Percentiles rank a stretch among this genome's conserved stretches.
Conservation (phyloP, 2,113 vertebrate genomes). For the Hymenochirus boettgeri region DNA sequence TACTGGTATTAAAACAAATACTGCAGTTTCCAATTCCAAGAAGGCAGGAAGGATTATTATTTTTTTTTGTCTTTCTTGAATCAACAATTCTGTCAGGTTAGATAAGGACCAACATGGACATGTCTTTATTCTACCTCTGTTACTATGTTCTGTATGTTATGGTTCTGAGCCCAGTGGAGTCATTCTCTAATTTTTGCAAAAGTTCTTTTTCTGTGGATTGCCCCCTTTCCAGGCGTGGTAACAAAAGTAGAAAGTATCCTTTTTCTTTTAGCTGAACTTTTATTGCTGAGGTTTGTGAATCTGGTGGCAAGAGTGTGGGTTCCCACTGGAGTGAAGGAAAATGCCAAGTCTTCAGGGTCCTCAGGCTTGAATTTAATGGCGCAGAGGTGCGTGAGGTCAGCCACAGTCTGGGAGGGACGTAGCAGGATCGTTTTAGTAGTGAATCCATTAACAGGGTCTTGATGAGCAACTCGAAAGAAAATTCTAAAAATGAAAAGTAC, state of each 20-base stretch:
- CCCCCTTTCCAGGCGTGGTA: slow-evolving; percentile 44
- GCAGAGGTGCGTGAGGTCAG: slow-evolving; percentile 50
- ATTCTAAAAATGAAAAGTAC: slow-evolving; percentile 40
- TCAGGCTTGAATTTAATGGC: slow-evolving; percentile 55
- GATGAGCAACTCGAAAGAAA: slow-evolving; percentile 55
- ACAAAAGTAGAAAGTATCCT: slow-evolving; percentile 47
- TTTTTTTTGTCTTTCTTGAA: no score
- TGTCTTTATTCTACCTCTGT: no score
- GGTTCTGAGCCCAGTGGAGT: no score
- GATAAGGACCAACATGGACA: no score
- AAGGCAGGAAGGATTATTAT: no score
- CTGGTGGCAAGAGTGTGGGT: slow-evolving; percentile 37
- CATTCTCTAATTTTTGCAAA: not conserved
- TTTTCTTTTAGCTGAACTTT: slow-evolving; percentile 31
- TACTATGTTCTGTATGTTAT: no score
- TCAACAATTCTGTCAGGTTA: no score
- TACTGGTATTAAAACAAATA: no score
- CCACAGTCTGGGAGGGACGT: slow-evolving; percentile 43
- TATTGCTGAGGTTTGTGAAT: slow-evolving; percentile 43
- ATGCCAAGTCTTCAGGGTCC: slow-evolving; percentile 44
- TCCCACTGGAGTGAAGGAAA: slow-evolving; percentile 48
- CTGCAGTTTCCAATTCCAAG: no score
- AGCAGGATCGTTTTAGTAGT: slow-evolving; percentile 57
- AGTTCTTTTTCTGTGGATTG: not conserved
- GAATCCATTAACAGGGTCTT: slow-evolving; percentile 54